Conservation (phyloP, 2,113 vertebrate genomes). For the Istiophorus platypterus region DNA sequence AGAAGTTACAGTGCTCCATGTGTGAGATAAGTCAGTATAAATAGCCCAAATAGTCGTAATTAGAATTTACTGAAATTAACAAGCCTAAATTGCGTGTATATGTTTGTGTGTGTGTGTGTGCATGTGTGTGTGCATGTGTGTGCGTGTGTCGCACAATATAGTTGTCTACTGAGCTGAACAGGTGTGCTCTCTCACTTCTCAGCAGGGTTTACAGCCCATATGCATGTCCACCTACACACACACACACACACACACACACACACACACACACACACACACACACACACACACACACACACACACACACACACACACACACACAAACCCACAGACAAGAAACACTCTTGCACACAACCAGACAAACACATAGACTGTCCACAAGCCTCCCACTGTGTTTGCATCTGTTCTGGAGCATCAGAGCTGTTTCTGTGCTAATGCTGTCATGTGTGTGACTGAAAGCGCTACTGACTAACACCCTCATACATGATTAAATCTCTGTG, state of each 20-base stretch:
- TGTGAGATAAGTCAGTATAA: no score
- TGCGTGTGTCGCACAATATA: not conserved
- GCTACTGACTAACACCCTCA: not conserved
- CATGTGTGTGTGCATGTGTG: slow-evolving; percentile 30
- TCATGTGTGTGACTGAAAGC: not conserved
- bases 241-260: slow-evolving; percentile 13
- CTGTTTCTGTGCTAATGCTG: slow-evolving; percentile 17
- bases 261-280: slow-evolving; percentile 2
- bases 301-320: slow-evolving; percentile 13
- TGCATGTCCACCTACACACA: not conserved
- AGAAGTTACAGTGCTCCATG: no score
- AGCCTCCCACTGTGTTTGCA: slow-evolving; percentile 45
- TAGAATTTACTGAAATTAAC: slow-evolving; percentile 27
- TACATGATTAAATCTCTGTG: not conserved
- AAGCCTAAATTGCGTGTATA: not conserved
- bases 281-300: not conserved
- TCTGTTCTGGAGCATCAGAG: slow-evolving; percentile 32
- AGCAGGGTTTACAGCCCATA: slow-evolving; percentile 4
- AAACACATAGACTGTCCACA: slow-evolving; percentile 26
- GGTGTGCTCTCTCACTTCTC: slow-evolving; percentile 35
- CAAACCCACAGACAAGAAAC: not conserved
- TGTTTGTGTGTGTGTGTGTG: slow-evolving; percentile 38
- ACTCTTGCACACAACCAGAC: no score
- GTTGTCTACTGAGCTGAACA: slow-evolving; percentile 24
- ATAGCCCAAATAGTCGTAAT: not conserved